These are phyloP conservation scores for Drosophila aff. DNA, from an alignment of 1,140 invertebrate genomes.

Conservation along the genomic window DNA sequence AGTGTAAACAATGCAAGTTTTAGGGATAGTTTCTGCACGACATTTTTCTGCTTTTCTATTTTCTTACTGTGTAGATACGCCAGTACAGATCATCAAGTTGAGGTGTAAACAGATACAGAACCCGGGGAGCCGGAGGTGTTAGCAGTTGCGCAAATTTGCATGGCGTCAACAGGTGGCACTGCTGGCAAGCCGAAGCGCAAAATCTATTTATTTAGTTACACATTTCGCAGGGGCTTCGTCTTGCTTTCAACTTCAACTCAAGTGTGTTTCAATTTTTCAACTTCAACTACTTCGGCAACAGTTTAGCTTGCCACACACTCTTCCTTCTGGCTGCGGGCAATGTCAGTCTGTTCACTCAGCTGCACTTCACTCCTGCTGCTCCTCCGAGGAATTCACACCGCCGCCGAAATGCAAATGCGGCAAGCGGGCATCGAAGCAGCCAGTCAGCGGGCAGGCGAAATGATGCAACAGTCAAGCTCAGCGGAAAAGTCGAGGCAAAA, in stretches of 20 bases:
- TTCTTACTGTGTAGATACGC: conserved; percentile 2
- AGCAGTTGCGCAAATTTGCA: conserved; percentile 78
- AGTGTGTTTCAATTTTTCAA: conserved; percentile 60
- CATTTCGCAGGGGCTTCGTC: conserved; percentile 47
- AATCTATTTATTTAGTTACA: conserved; percentile 78
- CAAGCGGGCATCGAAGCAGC: not conserved
- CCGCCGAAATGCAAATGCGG: conserved; percentile 39
- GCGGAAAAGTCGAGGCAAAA: conserved; percentile 50
- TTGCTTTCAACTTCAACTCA: conserved; percentile 54
- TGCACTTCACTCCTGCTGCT: conserved; percentile 21
- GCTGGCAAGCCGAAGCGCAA: conserved; percentile 53
- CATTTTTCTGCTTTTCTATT: not conserved
- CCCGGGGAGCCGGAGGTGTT: conserved; percentile 18
- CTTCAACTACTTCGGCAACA: conserved; percentile 60
- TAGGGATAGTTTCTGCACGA: not conserved
- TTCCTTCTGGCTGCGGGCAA: conserved; percentile 39
- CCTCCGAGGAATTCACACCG: conserved; percentile 29
- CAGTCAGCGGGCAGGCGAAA: conserved; percentile 18
- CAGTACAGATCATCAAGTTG: conserved; percentile 16
- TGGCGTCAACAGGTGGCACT: conserved; percentile 72
- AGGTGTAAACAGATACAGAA: conserved; percentile 59
- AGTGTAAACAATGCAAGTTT: not conserved
- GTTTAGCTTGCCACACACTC: conserved; percentile 46
- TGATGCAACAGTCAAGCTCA: conserved; percentile 72
- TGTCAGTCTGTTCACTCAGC: conserved; percentile 46